A percentile compares a stretch with the other conserved stretches of the same genome.
Evolutionary conservation across 2,888 invertebrate species (phyloP).

Genomic region (Cheilosia vulpina): DNA sequence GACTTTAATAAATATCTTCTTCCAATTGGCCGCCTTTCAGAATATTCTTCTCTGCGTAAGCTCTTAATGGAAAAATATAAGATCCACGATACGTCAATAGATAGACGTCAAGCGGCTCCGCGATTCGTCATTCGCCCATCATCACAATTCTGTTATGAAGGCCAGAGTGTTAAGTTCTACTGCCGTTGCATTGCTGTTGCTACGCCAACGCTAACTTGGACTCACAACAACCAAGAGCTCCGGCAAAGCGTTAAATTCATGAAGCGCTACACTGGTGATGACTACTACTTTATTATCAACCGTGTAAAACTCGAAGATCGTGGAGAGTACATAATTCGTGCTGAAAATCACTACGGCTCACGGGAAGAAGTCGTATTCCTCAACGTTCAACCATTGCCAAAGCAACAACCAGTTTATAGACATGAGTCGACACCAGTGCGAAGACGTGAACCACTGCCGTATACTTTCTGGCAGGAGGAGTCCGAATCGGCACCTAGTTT

Average conservation of each 20-base stretch:
- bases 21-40: constrained; percentile 98
- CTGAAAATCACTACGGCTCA: constrained; percentile 98
- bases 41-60: constrained; percentile 98
- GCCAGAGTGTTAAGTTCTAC: constrained; percentile 98
- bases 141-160: constrained; percentile 98
- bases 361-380: constrained; percentile 98
- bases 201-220: constrained; percentile 98
- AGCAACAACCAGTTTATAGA: constrained; percentile 84
- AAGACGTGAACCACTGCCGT: constrained; percentile 92
- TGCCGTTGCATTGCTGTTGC: constrained; percentile 98
- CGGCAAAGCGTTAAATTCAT: constrained; percentile 99
- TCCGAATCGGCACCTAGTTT: constrained; percentile 97
- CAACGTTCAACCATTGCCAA: constrained; percentile 92
- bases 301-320: constrained; percentile 97
- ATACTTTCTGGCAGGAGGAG: constrained; percentile 96
- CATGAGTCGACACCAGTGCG: constrained; percentile 89
- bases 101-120: constrained; percentile 98
- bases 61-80: constrained; percentile 97
- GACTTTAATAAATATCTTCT: constrained; percentile 93
- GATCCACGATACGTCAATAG: constrained; percentile 98
- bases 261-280: constrained; percentile 98
- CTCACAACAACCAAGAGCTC: constrained; percentile 95
- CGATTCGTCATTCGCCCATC: constrained; percentile 98
- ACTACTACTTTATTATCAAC: constrained; percentile 99
- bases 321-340: constrained; percentile 98